phyloP scores from a whole-genome alignment of 2,888 invertebrate species.

The Gnatocerus cornutus region DNA sequence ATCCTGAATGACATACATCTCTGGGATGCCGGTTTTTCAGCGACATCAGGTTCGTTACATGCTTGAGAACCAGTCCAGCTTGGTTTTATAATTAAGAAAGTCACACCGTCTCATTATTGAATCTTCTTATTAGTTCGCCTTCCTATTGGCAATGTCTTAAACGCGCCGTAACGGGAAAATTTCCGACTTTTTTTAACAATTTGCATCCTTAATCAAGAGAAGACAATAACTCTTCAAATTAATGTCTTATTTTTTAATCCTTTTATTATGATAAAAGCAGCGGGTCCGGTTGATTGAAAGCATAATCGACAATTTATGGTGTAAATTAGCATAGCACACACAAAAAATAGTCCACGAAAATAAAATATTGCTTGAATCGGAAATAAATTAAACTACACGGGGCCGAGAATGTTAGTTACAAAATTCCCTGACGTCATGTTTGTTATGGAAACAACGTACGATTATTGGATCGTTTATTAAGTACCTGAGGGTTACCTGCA shows the following conservation, averaged over 20 bases:
- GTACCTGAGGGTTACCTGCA: slow-evolving; percentile 30
- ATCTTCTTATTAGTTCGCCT: slow-evolving; percentile 55
- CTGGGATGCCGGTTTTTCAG: slow-evolving; percentile 50
- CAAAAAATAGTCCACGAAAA: slow-evolving; percentile 12
- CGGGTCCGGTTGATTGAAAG: slow-evolving; percentile 28
- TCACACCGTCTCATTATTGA: slow-evolving; percentile 59
- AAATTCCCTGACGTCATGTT: slow-evolving; percentile 16
- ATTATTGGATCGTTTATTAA: slow-evolving; percentile 27
- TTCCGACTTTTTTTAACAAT: slow-evolving; percentile 31
- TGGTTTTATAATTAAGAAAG: slow-evolving; percentile 58
- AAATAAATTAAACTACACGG: slow-evolving; percentile 28
- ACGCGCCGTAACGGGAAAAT: slow-evolving; percentile 23
- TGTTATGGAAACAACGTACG: slow-evolving; percentile 9
- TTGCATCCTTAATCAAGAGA: slow-evolving; percentile 4
- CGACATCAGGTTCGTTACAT: slow-evolving; percentile 53
- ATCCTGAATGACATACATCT: slow-evolving; percentile 48
- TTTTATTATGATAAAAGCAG: slow-evolving; percentile 2
- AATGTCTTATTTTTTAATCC: slow-evolving; percentile 34
- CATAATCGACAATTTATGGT: slow-evolving; percentile 20
- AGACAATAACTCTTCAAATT: slow-evolving; percentile 28
- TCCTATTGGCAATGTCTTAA: slow-evolving; percentile 37
- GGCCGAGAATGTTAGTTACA: slow-evolving; percentile 19
- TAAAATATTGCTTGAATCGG: slow-evolving; percentile 17
- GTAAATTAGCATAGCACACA: slow-evolving; percentile 20
- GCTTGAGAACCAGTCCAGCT: slow-evolving; percentile 54